Evolutionary conservation across 2,113 vertebrate genomes (phyloP).

Genomic region (Pitta sordida): DNA sequence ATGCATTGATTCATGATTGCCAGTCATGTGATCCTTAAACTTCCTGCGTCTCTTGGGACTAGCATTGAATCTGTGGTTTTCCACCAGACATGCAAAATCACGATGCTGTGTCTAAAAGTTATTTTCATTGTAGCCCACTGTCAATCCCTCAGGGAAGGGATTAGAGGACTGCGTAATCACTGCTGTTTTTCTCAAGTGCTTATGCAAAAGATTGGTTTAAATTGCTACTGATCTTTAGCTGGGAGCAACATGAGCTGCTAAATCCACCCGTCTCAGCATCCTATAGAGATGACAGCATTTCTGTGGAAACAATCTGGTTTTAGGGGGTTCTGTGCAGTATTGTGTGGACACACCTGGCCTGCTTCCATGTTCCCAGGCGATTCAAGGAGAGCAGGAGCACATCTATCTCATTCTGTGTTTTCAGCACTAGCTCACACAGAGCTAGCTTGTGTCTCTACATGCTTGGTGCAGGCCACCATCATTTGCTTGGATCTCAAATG

Average conservation of each 20-base stretch:
- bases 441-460: background rate
- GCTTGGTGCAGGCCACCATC: background rate
- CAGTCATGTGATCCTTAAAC: background rate
- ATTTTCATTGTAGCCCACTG: background rate
- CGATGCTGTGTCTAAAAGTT: background rate
- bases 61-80: background rate
- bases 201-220: background rate
- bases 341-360: background rate
- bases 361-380: background rate
- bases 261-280: background rate
- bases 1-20: background rate
- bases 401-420: background rate
- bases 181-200: background rate
- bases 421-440: background rate
- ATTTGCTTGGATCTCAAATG: background rate
- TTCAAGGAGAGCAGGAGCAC: background rate
- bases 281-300: background rate
- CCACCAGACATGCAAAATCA: background rate
- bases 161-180: background rate
- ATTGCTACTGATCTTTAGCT: background rate
- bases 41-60: background rate
- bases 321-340: background rate
- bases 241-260: background rate
- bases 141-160: background rate
- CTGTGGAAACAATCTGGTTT: background rate